phyloP scores from a whole-genome alignment of 2,888 invertebrate species.

The Lutraria lutraria region DNA sequence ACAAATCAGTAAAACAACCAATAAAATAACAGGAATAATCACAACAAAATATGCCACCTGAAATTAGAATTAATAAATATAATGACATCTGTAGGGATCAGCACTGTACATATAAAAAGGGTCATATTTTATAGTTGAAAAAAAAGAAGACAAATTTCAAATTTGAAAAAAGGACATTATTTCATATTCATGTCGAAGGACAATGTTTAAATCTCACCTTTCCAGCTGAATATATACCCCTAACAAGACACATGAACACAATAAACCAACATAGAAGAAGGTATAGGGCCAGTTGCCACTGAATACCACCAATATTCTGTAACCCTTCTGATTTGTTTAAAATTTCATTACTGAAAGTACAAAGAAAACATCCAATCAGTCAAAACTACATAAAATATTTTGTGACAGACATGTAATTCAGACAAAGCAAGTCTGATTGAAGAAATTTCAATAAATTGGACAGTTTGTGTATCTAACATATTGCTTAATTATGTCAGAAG shows the following conservation, averaged over 20 bases:
- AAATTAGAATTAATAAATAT: slow-evolving; percentile 21
- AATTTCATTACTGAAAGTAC: slow-evolving; percentile 76
- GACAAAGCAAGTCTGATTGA: no score
- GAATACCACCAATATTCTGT: slow-evolving; percentile 73
- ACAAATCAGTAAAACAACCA: slow-evolving; percentile 82
- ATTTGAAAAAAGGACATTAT: no score
- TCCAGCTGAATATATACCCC: slow-evolving; percentile 85
- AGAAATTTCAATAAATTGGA: no score
- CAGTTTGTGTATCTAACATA: no score
- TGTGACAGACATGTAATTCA: no score
- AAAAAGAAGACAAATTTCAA: no score
- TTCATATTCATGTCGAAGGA: no score
- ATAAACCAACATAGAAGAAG: slow-evolving; percentile 85
- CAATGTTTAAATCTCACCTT: slow-evolving; percentile 73
- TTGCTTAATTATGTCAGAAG: no score
- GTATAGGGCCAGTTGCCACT: slow-evolving; percentile 85
- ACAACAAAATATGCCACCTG: slow-evolving; percentile 84
- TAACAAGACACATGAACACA: slow-evolving; percentile 84
- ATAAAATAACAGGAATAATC: slow-evolving; percentile 79
- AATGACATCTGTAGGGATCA: no score
- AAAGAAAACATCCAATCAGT: not conserved
- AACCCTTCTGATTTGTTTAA: slow-evolving; percentile 73
- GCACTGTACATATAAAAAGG: no score
- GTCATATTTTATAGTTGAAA: no score
- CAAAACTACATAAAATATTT: no score